Evolutionary conservation across 2,113 vertebrate species (phyloP), one percentile per base, ranked within the genome.

Genomic region (Lagopus leucura): DNA sequence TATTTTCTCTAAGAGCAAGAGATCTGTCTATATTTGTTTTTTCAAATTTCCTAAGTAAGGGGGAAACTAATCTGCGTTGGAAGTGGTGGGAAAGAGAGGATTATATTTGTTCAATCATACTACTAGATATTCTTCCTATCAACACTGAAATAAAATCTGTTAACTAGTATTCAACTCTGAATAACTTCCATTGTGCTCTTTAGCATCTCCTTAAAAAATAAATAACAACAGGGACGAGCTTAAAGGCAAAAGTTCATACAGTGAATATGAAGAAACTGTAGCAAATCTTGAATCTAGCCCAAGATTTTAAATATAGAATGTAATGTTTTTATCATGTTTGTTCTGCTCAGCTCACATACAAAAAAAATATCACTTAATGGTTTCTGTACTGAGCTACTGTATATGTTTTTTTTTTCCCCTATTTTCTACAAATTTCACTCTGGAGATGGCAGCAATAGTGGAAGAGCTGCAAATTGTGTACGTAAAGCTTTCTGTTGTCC

Each of bases 401-500:
- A 16, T 22, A 4, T 45, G 17, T 36, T 85, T 89, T 66, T 89
- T 66, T 67, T 67, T 88, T 74, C 65, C 30, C 17, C 6, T 80
- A 1, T 47, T 67, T 82, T 42, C 76, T 75, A 34, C 19, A 88
- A 95, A 83, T 8, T 47, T 91, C 38, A 86, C 93, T 81, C 89
- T 38, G 60, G 82, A 77, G 85, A 85, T 52, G 67, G 12, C 15
- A 82, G 38, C 60, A 72, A 8, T 54, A 61, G 42, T 57, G 43
- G 73, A 77, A 83, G 24, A 81, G 38, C 11, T 61, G 85, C 24
- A 73, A 85, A 89, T 66, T 70, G 17, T 82, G 32, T 19, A 65
- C 79, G 77, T 90, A 78, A 91, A 91, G 65, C 43, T 96, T 92
- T 76, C 45, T 34, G 15, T 74, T 83, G 15, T 47, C 88, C 60